Percentiles rank a stretch among this genome's conserved stretches.
These are phyloP conservation scores for Hirtodrosophila alboralis DNA, from an alignment of 2,888 invertebrate genomes.

Conservation along the genomic window DNA sequence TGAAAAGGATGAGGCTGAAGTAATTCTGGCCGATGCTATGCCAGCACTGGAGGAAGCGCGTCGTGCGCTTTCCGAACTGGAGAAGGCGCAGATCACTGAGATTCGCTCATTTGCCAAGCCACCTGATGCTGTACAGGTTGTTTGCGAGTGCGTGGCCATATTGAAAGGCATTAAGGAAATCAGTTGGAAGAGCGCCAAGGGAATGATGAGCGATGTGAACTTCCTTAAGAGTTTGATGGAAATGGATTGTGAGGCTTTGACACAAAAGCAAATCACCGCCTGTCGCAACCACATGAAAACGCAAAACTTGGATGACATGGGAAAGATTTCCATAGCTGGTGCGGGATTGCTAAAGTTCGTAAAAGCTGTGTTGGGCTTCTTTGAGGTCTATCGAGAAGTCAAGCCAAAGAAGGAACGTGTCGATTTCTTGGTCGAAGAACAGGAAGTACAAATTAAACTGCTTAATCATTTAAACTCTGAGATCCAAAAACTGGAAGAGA, in stretches of 20 bases:
- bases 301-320: slow-evolving; percentile 92
- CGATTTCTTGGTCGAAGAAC: slow-evolving; percentile 90
- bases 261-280: slow-evolving; percentile 88
- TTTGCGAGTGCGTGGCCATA: slow-evolving; percentile 95
- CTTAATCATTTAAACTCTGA: slow-evolving; percentile 91
- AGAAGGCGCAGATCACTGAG: slow-evolving; percentile 96
- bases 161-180: slow-evolving; percentile 92
- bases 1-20: slow-evolving; percentile 94
- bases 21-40: slow-evolving; percentile 91
- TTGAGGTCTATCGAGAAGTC: slow-evolving; percentile 93
- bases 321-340: slow-evolving; percentile 92
- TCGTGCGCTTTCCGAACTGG: slow-evolving; percentile 91
- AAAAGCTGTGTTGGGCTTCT: slow-evolving; percentile 94
- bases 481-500: slow-evolving; percentile 89
- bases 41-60: slow-evolving; percentile 93
- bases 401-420: slow-evolving; percentile 94
- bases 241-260: slow-evolving; percentile 93
- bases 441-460: slow-evolving; percentile 86
- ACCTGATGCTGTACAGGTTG: slow-evolving; percentile 94
- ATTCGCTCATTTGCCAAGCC: slow-evolving; percentile 96
- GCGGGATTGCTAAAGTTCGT: slow-evolving; percentile 94
- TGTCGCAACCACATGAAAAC: slow-evolving; percentile 90
- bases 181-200: slow-evolving; percentile 95
- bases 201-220: slow-evolving; percentile 95
- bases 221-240: slow-evolving; percentile 92